Percentiles rank a stretch among this genome's conserved stretches.
Conservation (phyloP, 2,797 vertebrate species). For the Enteromius thamalakanensis region DNA sequence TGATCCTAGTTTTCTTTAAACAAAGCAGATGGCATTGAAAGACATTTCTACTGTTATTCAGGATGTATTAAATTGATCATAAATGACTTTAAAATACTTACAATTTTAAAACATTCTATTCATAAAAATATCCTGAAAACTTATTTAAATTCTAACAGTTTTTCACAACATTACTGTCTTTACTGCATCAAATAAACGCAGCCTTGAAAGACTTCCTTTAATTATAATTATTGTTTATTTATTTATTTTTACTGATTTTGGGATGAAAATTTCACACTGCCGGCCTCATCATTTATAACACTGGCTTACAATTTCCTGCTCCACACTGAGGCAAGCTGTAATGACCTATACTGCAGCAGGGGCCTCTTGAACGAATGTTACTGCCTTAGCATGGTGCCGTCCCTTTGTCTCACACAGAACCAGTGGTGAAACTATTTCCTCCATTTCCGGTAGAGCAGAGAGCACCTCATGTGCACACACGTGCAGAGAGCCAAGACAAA, state of each 20-base stretch:
- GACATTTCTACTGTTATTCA: background rate
- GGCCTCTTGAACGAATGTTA: slow-evolving; percentile 11
- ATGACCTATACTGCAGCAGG: background rate
- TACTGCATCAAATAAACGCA: background rate
- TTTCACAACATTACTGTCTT: background rate
- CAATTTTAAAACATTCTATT: background rate
- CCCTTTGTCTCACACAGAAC: slow-evolving; percentile 45
- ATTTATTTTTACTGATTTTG: background rate
- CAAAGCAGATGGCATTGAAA: no score
- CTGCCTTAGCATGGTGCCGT: slow-evolving; percentile 17
- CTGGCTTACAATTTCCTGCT: slow-evolving; percentile 8
- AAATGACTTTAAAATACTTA: background rate
- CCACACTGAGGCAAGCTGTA: background rate
- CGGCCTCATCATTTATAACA: background rate
- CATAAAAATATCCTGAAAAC: background rate
- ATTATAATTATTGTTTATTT: background rate
- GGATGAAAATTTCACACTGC: background rate
- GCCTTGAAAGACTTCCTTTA: background rate
- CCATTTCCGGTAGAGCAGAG: slow-evolving; percentile 48
- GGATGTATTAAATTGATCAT: background rate
- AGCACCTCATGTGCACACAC: slow-evolving; percentile 50
- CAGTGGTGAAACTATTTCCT: slow-evolving; percentile 55
- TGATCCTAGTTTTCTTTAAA: background rate
- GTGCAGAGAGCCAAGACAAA: slow-evolving; percentile 51
- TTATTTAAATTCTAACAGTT: background rate